Evolutionary conservation across 2,797 vertebrate species (phyloP).

Genomic region (Hylomyscus alleni): DNA sequence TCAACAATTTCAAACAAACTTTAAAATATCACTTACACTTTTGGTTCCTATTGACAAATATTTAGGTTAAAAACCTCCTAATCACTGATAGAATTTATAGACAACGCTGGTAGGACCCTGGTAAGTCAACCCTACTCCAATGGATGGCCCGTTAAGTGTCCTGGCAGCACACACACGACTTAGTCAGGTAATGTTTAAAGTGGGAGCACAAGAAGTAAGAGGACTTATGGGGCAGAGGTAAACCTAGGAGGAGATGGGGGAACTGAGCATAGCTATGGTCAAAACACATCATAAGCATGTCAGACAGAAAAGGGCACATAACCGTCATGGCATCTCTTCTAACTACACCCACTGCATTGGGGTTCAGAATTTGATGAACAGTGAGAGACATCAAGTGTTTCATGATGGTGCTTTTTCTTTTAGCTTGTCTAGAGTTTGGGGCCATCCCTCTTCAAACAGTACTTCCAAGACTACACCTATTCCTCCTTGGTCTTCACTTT

Average conservation of each 20-base stretch:
- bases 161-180: not conserved
- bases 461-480: not conserved
- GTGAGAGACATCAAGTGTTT: not conserved
- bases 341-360: fast-evolving
- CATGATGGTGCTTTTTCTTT: not conserved
- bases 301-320: not conserved
- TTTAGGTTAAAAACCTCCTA: not conserved
- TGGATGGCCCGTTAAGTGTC: not conserved
- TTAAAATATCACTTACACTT: not conserved
- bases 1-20: not conserved
- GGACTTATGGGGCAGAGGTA: not conserved
- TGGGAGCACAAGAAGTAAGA: not conserved
- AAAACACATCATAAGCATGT: not conserved
- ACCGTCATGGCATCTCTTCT: too few relatives aligned
- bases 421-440: not conserved
- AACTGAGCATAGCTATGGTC: not conserved
- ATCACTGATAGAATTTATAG: not conserved
- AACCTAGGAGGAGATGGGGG: not conserved
- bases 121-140: not conserved
- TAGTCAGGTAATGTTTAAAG: not conserved
- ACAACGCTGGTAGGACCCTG: not conserved
- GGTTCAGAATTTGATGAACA: not conserved
- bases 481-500: not conserved
- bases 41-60: not conserved
- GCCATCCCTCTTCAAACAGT: not conserved